Evolutionary conservation across 2,888 invertebrate species (phyloP).

Genomic region (Halictus quadricinctus): DNA sequence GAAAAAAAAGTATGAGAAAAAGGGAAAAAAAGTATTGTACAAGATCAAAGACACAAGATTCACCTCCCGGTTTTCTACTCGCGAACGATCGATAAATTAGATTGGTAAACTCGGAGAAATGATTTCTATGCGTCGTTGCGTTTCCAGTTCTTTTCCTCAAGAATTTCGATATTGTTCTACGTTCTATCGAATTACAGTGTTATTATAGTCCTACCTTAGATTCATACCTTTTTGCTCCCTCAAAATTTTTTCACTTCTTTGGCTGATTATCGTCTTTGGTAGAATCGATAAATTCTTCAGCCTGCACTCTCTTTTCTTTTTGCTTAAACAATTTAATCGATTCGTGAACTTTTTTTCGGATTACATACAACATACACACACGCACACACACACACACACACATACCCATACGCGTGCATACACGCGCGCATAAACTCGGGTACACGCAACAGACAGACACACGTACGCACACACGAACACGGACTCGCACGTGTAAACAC

Average conservation of each 20-base stretch:
- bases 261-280: constrained; percentile 33
- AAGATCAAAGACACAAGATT: constrained; percentile 11
- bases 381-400: neutral
- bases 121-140: constrained; percentile 58
- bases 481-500: constrained; percentile 18
- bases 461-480: neutral
- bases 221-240: constrained; percentile 35
- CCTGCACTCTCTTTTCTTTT: constrained; percentile 33
- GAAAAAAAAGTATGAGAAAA: neutral
- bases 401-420: too few relatives aligned
- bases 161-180: constrained; percentile 32
- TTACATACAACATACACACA: constrained; percentile 21
- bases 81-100: constrained; percentile 8
- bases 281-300: constrained; percentile 39
- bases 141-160: constrained; percentile 50
- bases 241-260: constrained; percentile 47
- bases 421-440: neutral
- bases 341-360: constrained; percentile 39
- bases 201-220: constrained; percentile 15
- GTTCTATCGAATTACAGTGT: constrained; percentile 40
- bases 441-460: neutral
- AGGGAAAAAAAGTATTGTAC: neutral
- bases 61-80: constrained; percentile 50
- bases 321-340: constrained; percentile 37
- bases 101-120: constrained; percentile 23